Conservation (phyloP, 2,797 vertebrate species). For the Hydrolagus colliei region DNA sequence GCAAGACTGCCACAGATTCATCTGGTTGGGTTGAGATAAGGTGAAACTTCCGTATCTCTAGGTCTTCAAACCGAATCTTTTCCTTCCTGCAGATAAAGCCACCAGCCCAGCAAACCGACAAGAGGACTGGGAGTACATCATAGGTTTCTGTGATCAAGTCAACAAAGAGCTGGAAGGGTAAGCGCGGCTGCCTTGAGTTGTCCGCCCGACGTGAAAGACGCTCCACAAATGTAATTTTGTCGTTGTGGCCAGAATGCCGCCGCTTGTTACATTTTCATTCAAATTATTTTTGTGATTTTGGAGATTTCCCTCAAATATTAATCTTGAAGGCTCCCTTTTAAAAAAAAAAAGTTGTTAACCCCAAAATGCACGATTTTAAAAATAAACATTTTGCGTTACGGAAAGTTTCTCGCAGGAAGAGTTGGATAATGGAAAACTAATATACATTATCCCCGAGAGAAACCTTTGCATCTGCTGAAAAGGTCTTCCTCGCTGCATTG, state of each 20-base stretch:
- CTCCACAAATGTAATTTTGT: neutral
- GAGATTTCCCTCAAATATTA: neutral
- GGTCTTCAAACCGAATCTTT: neutral
- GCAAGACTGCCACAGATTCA: no score
- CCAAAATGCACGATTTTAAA: no score
- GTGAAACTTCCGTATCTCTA: neutral
- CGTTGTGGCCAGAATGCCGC: neutral
- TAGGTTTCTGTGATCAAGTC: conserved; percentile 91
- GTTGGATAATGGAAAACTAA: no score
- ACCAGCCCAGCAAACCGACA: conserved; percentile 85
- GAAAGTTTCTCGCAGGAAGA: no score
- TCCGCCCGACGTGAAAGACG: neutral
- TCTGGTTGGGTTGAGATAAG: neutral
- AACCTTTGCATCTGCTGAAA: no score
- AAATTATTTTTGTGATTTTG: neutral
- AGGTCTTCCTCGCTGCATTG: no score
- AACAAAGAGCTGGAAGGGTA: conserved; percentile 94
- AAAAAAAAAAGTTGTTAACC: neutral
- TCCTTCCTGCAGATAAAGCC: conserved; percentile 73
- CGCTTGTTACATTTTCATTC: neutral
- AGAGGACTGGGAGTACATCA: conserved; percentile 91
- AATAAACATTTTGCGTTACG: no score
- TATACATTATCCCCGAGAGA: no score
- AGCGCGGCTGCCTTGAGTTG: conserved; percentile 35
- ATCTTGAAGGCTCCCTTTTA: neutral